Evolutionary conservation across 2,113 vertebrate species (phyloP), one percentile per base, ranked within the genome.

Genomic region (Ardeotis arabs): DNA sequence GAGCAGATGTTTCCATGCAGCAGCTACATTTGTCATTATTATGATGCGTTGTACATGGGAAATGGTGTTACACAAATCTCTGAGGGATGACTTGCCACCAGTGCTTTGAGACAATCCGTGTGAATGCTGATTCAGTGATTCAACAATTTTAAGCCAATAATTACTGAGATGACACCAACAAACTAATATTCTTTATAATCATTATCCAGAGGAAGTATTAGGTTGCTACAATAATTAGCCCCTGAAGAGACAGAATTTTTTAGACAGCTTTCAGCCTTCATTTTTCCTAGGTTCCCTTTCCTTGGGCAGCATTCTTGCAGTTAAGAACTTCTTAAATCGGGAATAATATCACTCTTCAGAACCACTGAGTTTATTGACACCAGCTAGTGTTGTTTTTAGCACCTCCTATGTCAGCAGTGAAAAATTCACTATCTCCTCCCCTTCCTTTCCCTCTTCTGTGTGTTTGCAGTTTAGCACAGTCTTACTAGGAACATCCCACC

Each of bases 191-290:
- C 20, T 78, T 91, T 77, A 29, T 52, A 41, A 73, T 60, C 14
- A 64, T 66, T 73, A 95, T 23, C 64, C 83, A 82, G 55, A 96
- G 84, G 62, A 96, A 92, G 19, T 91, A 90, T 81, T 62, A 80
- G 55, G 14, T 83, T 87, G 50, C 60, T 96, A 55, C 35, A 67
- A 35, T 83, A 76, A 78, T 89, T 95, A 92, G 58, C 14, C 35
- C 31, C 58, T 94, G 87, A 94, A 96, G 81, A 95, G 5, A 62
- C 21, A 72, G 11, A 95, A 72, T 55, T 84, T 84, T 92, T 70
- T 94, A 45, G 75, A 53, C 63, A 66, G n/a, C 27, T 90, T 95
- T 84, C 72, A 81, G 21, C 39, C 35, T 94, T 84, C 81, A 23
- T 80, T 95, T 74, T 84, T 79, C 20, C 31, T 44, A 8, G 49